phyloP scores from a whole-genome alignment of 2,888 invertebrate species.

The Eristalis intricaria region DNA sequence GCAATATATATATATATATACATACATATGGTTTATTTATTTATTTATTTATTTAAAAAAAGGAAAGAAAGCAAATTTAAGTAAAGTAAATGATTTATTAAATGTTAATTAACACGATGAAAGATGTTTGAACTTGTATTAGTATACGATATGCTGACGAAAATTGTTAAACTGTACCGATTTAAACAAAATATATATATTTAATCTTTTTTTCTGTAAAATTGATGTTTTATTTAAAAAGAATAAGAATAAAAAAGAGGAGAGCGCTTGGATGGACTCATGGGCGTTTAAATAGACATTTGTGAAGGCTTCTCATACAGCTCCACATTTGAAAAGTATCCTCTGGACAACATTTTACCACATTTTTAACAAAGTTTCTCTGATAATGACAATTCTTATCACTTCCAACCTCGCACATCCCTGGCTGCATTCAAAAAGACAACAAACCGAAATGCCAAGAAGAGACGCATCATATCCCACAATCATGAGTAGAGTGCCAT shows the following conservation, averaged over 20 bases:
- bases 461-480: background rate
- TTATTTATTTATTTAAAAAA: background rate
- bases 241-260: too few species aligned
- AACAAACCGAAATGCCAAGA: too few species aligned
- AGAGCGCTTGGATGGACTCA: too few species aligned
- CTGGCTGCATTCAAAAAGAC: too few species aligned
- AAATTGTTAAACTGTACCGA: background rate
- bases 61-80: background rate
- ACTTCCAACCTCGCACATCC: too few species aligned
- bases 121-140: conserved; percentile 25
- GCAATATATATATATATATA: background rate
- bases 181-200: background rate
- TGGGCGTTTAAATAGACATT: too few species aligned
- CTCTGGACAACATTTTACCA: too few species aligned
- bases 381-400: too few species aligned
- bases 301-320: too few species aligned
- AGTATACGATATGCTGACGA: conserved; percentile 3
- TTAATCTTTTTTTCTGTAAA: conserved; percentile 1
- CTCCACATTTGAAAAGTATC: too few species aligned
- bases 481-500: background rate
- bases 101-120: conserved; percentile 23
- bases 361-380: too few species aligned
- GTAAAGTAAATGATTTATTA: conserved; percentile 1
- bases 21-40: background rate
- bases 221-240: background rate